Conservation (phyloP, 2,797 vertebrate species). For the Serranus cabrilla region DNA sequence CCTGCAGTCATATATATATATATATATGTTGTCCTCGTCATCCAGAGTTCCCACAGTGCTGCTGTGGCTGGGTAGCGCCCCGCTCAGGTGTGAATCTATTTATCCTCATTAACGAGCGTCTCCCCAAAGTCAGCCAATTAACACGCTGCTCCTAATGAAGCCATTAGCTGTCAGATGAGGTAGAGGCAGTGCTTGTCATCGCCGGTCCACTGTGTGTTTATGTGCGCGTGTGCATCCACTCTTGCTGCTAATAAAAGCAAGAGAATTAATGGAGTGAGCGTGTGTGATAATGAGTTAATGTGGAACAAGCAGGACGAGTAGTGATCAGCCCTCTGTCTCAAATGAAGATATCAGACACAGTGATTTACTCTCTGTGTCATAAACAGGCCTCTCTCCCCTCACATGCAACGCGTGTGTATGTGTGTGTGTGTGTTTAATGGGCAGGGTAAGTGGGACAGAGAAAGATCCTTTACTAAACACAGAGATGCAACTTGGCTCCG, state of each 20-base stretch:
- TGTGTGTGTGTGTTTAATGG: conserved; percentile 38
- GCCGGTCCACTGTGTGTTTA: conserved; percentile 77
- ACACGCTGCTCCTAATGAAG: conserved; percentile 95
- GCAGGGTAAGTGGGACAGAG: conserved; percentile 40
- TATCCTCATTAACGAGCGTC: conserved; percentile 95
- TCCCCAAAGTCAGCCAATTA: conserved; percentile 97
- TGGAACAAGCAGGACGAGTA: conserved; percentile 93
- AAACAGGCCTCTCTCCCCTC: conserved; percentile 71
- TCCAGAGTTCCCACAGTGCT: conserved; percentile 72
- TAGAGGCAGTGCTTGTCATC: conserved; percentile 92
- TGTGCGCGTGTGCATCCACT: conserved; percentile 62
- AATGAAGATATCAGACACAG: conserved; percentile 92
- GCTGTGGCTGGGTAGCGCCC: conserved; percentile 85
- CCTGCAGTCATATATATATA: conserved; percentile 41
- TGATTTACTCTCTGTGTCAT: conserved; percentile 82
- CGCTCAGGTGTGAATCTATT: conserved; percentile 98
- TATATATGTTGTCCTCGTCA: conserved; percentile 27
- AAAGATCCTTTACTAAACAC: conserved; percentile 43
- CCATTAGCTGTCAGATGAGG: conserved; percentile 98
- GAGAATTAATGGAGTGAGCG: conserved; percentile 96
- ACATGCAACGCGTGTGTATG: conserved; percentile 22
- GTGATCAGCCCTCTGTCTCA: conserved; percentile 88
- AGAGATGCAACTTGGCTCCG: conserved; percentile 34
- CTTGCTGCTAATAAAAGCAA: conserved; percentile 94
- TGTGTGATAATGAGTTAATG: conserved; percentile 97